phyloP scores from a whole-genome alignment of 2,888 invertebrate species.

The Drosophila lutescens region DNA sequence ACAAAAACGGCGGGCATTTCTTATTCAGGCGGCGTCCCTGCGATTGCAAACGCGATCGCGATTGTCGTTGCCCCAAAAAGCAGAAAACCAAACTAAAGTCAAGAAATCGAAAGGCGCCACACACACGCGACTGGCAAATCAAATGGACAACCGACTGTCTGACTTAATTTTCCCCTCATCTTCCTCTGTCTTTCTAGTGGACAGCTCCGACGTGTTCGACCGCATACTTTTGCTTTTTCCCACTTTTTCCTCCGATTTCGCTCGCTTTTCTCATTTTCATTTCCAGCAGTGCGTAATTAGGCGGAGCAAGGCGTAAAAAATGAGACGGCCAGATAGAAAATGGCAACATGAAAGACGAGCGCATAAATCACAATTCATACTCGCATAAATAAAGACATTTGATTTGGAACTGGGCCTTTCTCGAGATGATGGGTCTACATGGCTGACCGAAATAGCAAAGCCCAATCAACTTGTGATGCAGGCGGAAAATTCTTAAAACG shows the following conservation, averaged over 20 bases:
- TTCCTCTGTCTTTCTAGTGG: not conserved
- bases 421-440: not conserved
- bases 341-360: constrained; percentile 71
- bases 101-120: constrained; percentile 71
- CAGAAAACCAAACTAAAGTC: constrained; percentile 16
- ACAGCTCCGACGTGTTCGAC: constrained; percentile 33
- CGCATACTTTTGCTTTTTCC: constrained; percentile 42
- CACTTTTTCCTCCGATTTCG: constrained; percentile 6
- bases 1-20: constrained; percentile 52
- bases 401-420: constrained; percentile 60
- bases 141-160: constrained; percentile 69
- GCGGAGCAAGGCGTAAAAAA: constrained; percentile 61
- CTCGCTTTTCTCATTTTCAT: constrained; percentile 11
- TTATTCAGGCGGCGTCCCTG: constrained; percentile 64
- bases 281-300: constrained; percentile 73
- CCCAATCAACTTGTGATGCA: constrained; percentile 69
- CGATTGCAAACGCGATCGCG: constrained; percentile 60
- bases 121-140: constrained; percentile 80
- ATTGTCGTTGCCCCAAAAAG: constrained; percentile 49
- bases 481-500: constrained; percentile 49
- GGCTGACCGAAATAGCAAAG: constrained; percentile 43
- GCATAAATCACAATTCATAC: constrained; percentile 65
- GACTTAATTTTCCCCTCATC: constrained; percentile 25
- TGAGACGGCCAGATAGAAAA: constrained; percentile 59
- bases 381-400: constrained; percentile 73